Percentiles rank a stretch among this genome's conserved stretches.
These are phyloP conservation scores for Syngnathoides biaculeatus DNA, from an alignment of 2,113 vertebrate species.

Conservation along the genomic window DNA sequence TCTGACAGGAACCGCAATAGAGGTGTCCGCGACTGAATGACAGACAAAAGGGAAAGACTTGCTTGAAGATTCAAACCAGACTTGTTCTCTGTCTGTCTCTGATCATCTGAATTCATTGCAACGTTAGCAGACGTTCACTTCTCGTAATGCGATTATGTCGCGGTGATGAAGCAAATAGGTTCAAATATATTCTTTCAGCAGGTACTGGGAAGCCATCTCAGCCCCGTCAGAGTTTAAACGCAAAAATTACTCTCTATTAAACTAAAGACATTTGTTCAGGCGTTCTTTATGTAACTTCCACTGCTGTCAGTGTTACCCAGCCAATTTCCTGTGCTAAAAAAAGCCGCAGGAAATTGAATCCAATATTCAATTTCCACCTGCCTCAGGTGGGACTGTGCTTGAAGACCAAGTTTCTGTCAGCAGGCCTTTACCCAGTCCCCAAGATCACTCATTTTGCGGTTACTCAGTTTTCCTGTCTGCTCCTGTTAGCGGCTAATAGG, in stretches of 20 bases:
- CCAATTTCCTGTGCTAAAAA: slow-evolving; percentile 52
- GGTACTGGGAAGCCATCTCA: background rate
- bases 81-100: slow-evolving; percentile 20
- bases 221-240: slow-evolving; percentile 12
- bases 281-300: slow-evolving; percentile 49
- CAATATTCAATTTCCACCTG: slow-evolving; percentile 72
- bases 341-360: slow-evolving; percentile 69
- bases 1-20: slow-evolving; percentile 54
- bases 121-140: slow-evolving; percentile 4
- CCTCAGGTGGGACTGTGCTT: slow-evolving; percentile 53
- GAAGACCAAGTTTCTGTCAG: slow-evolving; percentile 66
- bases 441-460: slow-evolving; percentile 54
- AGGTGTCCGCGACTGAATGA: slow-evolving; percentile 35
- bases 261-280: slow-evolving; percentile 46
- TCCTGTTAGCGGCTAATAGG: slow-evolving; percentile 62
- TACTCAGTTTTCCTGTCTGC: slow-evolving; percentile 44
- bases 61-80: slow-evolving; percentile 30
- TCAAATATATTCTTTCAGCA: slow-evolving; percentile 27
- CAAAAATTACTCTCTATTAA: slow-evolving; percentile 41
- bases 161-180: slow-evolving; percentile 36
- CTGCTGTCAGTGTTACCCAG: slow-evolving; percentile 44
- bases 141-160: slow-evolving; percentile 44
- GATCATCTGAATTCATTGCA: slow-evolving; percentile 26
- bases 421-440: slow-evolving; percentile 41
- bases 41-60: slow-evolving; percentile 15